Percentiles rank a stretch among this genome's conserved stretches.
phyloP scores from a whole-genome alignment of 2,888 invertebrate species.

The Drosophila nigricruria region DNA sequence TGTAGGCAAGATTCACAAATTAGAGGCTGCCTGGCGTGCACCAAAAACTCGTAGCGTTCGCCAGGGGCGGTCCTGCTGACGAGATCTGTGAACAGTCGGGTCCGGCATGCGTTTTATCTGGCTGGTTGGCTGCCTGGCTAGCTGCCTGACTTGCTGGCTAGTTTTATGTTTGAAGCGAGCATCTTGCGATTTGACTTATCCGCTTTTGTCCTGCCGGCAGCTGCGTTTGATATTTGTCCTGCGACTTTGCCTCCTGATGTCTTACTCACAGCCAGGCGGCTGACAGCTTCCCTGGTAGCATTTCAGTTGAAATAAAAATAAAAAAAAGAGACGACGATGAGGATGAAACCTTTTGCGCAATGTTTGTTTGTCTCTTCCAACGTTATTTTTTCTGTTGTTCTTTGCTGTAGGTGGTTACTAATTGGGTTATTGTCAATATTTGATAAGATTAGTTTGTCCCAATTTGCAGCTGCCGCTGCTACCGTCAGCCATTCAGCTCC shows the following conservation, averaged over 20 bases:
- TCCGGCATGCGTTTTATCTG: constrained; percentile 62
- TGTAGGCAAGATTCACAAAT: constrained; percentile 79
- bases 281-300: constrained; percentile 75
- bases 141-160: constrained; percentile 49
- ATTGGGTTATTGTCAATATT: constrained; percentile 81
- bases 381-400: constrained; percentile 18
- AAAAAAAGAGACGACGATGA: not conserved
- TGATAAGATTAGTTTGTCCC: constrained; percentile 70
- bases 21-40: constrained; percentile 63
- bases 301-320: constrained; percentile 45
- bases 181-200: constrained; percentile 57
- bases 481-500: constrained; percentile 1
- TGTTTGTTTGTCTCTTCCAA: constrained; percentile 54
- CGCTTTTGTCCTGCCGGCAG: constrained; percentile 65
- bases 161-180: constrained; percentile 74
- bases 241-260: constrained; percentile 54
- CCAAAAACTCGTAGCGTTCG: constrained; percentile 48
- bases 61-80: constrained; percentile 62
- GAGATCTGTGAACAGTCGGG: constrained; percentile 14
- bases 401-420: constrained; percentile 80
- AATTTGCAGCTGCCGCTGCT: constrained; percentile 55
- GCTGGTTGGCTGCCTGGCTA: constrained; percentile 41
- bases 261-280: constrained; percentile 47
- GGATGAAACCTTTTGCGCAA: constrained; percentile 60
- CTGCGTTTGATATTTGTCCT: constrained; percentile 61